Evolutionary conservation across 2,888 invertebrate species (phyloP).

Genomic region (Lacanobia oleracea): DNA sequence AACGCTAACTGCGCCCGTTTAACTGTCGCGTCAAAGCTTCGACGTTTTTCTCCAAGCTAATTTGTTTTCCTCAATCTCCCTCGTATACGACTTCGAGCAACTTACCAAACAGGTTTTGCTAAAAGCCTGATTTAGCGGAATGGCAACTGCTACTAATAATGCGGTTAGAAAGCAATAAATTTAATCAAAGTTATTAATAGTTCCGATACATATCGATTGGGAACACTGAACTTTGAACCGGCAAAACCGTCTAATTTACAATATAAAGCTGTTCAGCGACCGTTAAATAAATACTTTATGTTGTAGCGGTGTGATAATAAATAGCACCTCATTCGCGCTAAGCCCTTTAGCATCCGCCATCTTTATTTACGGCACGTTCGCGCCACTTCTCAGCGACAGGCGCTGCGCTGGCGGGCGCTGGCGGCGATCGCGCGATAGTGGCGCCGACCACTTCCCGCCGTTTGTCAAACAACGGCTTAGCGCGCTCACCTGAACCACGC

Average conservation of each 20-base stretch:
- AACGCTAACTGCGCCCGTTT: constrained; percentile 80
- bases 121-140: constrained; percentile 35
- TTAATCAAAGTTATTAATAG: constrained; percentile 17
- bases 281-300: constrained; percentile 66
- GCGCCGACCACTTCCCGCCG: constrained; percentile 81
- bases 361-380: constrained; percentile 87
- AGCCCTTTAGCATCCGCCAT: constrained; percentile 78
- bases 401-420: constrained; percentile 40
- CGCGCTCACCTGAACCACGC: constrained; percentile 80
- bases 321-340: constrained; percentile 71
- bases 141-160: constrained; percentile 29
- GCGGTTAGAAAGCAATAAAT: constrained; percentile 22
- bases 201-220: background rate
- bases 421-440: constrained; percentile 79
- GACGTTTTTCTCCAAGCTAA: constrained; percentile 74
- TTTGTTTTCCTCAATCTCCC: constrained; percentile 74
- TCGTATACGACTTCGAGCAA: constrained; percentile 33
- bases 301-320: constrained; percentile 67
- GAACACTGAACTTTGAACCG: constrained; percentile 20
- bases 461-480: constrained; percentile 83
- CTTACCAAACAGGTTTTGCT: constrained; percentile 24
- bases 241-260: constrained; percentile 53
- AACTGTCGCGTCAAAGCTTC: constrained; percentile 73
- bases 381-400: constrained; percentile 76
- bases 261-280: constrained; percentile 60